Evolutionary conservation across 2,888 invertebrate genomes (phyloP).

Genomic region (Orthosia incerta): DNA sequence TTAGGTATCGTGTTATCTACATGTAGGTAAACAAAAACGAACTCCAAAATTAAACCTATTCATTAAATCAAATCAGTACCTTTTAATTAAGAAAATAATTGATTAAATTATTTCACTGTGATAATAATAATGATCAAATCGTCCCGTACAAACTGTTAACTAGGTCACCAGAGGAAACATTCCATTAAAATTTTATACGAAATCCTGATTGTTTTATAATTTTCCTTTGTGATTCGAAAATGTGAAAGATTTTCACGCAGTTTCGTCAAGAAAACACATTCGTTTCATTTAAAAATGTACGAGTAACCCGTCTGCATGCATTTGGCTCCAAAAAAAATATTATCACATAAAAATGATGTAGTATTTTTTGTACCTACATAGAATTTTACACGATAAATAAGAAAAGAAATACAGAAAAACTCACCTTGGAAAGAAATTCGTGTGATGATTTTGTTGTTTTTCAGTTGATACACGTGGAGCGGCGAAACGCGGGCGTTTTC

Average conservation of each 20-base stretch:
- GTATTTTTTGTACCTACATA: rapidly evolving
- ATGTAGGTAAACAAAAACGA: not conserved
- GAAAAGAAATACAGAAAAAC: conserved; percentile 2
- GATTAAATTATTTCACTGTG: conserved; percentile 5
- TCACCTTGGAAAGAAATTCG: conserved; percentile 58
- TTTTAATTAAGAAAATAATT: not conserved
- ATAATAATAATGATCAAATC: conserved; percentile 21
- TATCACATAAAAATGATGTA: not conserved
- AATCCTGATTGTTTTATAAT: not conserved
- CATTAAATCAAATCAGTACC: not conserved
- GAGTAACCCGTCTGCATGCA: conserved; percentile 9
- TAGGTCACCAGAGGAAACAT: conserved; percentile 43
- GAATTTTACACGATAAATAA: not conserved
- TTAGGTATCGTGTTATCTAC: too few species aligned
- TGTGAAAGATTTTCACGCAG: not conserved
- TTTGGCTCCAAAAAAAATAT: not conserved
- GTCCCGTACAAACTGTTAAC: conserved; percentile 21
- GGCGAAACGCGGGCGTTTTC: conserved; percentile 56
- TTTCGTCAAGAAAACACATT: not conserved
- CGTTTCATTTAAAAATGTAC: not conserved
- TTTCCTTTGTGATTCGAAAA: not conserved
- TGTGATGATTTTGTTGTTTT: conserved; percentile 50
- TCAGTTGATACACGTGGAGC: conserved; percentile 28
- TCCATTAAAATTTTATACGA: conserved; percentile 20
- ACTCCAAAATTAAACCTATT: not conserved